Percentiles rank a stretch among this genome's conserved stretches.
Conservation (phyloP, 2,888 invertebrate genomes). For the Lydus trimaculatus region DNA sequence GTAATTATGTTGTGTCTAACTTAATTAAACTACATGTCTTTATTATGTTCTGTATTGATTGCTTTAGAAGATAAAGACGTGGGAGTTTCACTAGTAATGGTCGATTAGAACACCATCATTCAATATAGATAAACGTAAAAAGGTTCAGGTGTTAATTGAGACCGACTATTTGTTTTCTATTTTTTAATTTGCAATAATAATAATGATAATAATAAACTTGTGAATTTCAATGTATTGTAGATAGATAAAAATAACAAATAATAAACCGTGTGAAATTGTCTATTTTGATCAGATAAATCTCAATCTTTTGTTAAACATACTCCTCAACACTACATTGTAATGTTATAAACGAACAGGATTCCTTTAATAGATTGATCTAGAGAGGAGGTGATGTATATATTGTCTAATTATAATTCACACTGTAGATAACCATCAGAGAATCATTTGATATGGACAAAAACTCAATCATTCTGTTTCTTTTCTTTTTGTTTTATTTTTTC, state of each 20-base stretch:
- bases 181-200: neutral
- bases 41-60: slow-evolving; percentile 22
- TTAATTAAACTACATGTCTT: slow-evolving; percentile 29
- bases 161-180: neutral
- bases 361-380: slow-evolving; percentile 31
- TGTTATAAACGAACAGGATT: slow-evolving; percentile 14
- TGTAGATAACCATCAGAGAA: slow-evolving; percentile 33
- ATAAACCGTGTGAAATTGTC: slow-evolving; percentile 10
- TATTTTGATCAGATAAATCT: neutral
- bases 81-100: slow-evolving; percentile 20
- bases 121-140: neutral
- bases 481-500: neutral
- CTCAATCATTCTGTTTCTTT: slow-evolving; percentile 11
- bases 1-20: slow-evolving; percentile 28
- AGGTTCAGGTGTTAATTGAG: slow-evolving; percentile 7
- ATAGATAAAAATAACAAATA: too few relatives aligned
- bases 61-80: slow-evolving; percentile 14
- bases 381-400: slow-evolving; percentile 24
- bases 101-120: slow-evolving; percentile 14
- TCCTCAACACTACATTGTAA: slow-evolving; percentile 5
- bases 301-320: slow-evolving; percentile 9
- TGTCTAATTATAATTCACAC: slow-evolving; percentile 37
- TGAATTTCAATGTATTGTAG: too few relatives aligned
- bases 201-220: too few relatives aligned
- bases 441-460: slow-evolving; percentile 32